phyloP scores from a whole-genome alignment of 2,888 invertebrate genomes.

The Lydus trimaculatus region DNA sequence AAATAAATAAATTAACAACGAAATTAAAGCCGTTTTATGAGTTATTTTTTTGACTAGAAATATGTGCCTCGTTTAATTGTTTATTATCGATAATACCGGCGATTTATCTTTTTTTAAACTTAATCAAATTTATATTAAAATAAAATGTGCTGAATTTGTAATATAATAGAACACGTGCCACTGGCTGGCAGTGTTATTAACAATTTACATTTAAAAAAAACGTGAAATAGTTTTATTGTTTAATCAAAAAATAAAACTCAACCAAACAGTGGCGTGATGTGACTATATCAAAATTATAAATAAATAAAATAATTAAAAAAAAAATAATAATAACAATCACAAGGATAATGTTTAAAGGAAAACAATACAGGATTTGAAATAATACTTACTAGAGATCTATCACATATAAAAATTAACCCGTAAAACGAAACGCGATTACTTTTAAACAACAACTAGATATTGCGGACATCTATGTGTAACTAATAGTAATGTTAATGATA shows the following conservation, averaged over 20 bases:
- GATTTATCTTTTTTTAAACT: not conserved
- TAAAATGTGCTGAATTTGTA: slow-evolving; percentile 21
- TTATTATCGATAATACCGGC: not conserved
- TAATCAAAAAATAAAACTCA: slow-evolving; percentile 58
- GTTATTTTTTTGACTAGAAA: not conserved
- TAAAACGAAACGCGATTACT: not conserved
- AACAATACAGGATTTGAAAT: slow-evolving; percentile 9
- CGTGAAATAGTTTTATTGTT: slow-evolving; percentile 35
- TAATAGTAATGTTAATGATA: slow-evolving; percentile 71
- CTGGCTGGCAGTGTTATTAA: slow-evolving; percentile 35
- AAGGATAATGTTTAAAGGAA: slow-evolving; percentile 27
- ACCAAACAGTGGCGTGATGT: slow-evolving; percentile 60
- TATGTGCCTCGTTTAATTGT: not conserved
- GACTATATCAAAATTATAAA: slow-evolving; percentile 51
- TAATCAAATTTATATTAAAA: not conserved
- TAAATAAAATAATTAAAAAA: slow-evolving; percentile 41
- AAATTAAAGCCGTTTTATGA: not conserved
- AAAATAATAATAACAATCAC: slow-evolving; percentile 36
- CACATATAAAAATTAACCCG: slow-evolving; percentile 1
- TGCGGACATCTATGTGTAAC: slow-evolving; percentile 74
- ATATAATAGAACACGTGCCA: slow-evolving; percentile 24
- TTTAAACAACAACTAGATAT: slow-evolving; percentile 69
- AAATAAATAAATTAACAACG: not conserved
- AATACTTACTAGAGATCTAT: slow-evolving; percentile 13
- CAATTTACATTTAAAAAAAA: slow-evolving; percentile 15